Evolutionary conservation across 2,797 vertebrate species (phyloP).

Genomic region (Lateolabrax maculatus): DNA sequence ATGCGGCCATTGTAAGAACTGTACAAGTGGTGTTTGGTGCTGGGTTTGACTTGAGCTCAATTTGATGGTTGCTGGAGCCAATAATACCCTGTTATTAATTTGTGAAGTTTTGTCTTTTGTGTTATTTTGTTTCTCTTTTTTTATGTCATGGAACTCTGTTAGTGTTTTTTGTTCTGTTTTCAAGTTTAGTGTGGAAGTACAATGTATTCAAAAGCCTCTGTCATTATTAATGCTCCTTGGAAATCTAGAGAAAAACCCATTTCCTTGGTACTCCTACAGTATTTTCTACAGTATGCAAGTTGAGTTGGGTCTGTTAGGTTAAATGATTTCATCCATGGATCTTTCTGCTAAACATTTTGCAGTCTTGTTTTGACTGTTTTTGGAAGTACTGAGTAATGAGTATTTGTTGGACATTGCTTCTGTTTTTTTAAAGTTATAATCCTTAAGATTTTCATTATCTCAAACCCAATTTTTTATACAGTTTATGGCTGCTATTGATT

Average conservation of each 20-base stretch:
- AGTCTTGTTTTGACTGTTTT: not conserved
- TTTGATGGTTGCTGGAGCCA: constrained; percentile 24
- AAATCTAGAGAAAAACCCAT: not conserved
- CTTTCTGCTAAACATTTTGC: not conserved
- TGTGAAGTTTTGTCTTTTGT: not conserved
- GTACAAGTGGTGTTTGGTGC: constrained; percentile 4
- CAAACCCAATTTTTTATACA: not conserved
- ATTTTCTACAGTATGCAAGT: not conserved
- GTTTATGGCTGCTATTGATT: not conserved
- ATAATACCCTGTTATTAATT: constrained; percentile 7
- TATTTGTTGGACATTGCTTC: not conserved
- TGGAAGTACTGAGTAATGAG: not conserved
- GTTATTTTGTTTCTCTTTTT: not conserved
- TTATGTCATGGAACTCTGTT: constrained; percentile 2
- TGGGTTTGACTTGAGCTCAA: constrained; percentile 13
- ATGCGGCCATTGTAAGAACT: constrained; percentile 26
- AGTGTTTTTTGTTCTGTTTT: not conserved
- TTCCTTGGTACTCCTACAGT: not conserved
- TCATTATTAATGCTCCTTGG: not conserved
- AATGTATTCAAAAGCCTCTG: constrained; percentile 58
- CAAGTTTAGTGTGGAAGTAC: constrained; percentile 17
- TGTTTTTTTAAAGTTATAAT: constrained; percentile 14
- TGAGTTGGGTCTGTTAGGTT: not conserved
- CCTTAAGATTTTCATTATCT: not conserved
- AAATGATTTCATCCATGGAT: not conserved